phyloP scores from a whole-genome alignment of 2,888 invertebrate genomes.

The Noctua fimbriata region DNA sequence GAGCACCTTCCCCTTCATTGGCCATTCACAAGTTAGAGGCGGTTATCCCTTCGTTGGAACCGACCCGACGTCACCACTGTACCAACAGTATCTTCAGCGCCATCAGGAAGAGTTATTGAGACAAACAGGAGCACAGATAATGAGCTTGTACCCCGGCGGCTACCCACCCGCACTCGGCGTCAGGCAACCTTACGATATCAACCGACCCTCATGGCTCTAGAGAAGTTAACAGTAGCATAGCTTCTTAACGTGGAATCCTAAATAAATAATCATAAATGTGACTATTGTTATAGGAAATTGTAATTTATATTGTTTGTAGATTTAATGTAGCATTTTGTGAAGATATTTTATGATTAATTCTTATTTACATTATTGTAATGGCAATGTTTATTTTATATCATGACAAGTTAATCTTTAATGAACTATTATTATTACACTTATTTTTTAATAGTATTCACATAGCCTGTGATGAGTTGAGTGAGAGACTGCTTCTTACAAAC shows the following conservation, averaged over 20 bases:
- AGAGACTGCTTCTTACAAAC: conserved; percentile 73
- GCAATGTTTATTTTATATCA: conserved; percentile 69
- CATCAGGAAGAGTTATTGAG: conserved; percentile 91
- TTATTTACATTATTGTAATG: conserved; percentile 74
- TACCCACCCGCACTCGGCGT: conserved; percentile 92
- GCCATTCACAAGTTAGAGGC: conserved; percentile 90
- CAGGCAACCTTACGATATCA: conserved; percentile 94
- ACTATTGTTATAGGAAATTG: conserved; percentile 82
- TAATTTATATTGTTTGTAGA: conserved; percentile 85
- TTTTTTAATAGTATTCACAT: conserved; percentile 69
- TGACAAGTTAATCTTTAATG: conserved; percentile 75
- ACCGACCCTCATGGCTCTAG: conserved; percentile 93
- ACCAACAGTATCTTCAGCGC: conserved; percentile 93
- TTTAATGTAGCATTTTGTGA: conserved; percentile 78
- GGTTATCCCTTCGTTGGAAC: conserved; percentile 91
- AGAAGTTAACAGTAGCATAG: conserved; percentile 60
- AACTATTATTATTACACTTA: conserved; percentile 63
- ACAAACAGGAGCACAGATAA: conserved; percentile 91
- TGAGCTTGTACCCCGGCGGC: conserved; percentile 92
- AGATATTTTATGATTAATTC: conserved; percentile 75
- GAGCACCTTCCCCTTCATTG: conserved; percentile 91
- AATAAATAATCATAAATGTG: conserved; percentile 77
- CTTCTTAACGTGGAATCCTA: conserved; percentile 56
- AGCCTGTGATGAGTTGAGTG: conserved; percentile 71
- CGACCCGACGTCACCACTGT: conserved; percentile 92